phyloP scores from a whole-genome alignment of 2,113 vertebrate species.

The Zosterops lateralis region DNA sequence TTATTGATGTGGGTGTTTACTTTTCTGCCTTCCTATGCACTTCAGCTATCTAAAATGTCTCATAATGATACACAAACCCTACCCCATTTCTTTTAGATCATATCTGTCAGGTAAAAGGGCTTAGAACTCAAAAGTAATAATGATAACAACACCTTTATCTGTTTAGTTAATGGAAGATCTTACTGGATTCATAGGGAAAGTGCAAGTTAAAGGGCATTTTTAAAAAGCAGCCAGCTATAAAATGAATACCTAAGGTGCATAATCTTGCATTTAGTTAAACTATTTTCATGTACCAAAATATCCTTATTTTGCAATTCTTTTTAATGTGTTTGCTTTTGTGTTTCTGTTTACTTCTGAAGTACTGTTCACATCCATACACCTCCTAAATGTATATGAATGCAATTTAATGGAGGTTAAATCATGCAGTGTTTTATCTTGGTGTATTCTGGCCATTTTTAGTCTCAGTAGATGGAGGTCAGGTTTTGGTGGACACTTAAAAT shows the following conservation, averaged over 20 bases:
- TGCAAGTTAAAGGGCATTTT: background rate
- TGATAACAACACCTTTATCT: background rate
- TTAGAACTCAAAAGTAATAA: background rate
- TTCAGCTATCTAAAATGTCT: background rate
- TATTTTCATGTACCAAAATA: background rate
- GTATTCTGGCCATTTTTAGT: background rate
- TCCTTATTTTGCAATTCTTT: background rate
- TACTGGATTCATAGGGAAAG: background rate
- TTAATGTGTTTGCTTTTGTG: background rate
- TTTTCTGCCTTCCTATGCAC: background rate
- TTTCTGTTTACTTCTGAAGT: background rate
- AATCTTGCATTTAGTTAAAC: background rate
- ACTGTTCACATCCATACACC: background rate
- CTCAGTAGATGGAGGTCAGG: background rate
- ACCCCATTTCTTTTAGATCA: background rate
- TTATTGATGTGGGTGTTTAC: background rate
- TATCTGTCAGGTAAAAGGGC: background rate
- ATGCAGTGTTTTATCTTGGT: accelerated
- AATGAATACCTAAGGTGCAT: background rate
- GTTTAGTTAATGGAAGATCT: background rate
- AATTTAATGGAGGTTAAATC: background rate
- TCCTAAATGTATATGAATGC: background rate
- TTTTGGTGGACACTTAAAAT: background rate
- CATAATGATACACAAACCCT: background rate
- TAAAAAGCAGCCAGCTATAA: background rate